Base-by-base conservation (phyloP, 2,888 invertebrate genomes). In the Calephelis perditalis region DNA sequence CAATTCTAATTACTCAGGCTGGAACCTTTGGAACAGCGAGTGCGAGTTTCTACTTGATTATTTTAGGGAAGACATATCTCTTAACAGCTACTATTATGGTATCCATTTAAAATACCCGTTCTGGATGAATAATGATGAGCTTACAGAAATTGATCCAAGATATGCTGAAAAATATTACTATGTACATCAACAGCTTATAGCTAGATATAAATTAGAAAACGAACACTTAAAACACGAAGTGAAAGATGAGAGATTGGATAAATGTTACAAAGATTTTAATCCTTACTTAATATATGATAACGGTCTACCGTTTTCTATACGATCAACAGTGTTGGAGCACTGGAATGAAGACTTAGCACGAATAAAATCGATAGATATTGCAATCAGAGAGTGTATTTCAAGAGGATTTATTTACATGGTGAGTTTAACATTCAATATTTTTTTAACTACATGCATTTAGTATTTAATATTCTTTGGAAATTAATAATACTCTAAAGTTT, bases 21-120 rank as follows among this genome's bases (percentile, higher is more conserved):
- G 91, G 92, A 92, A 92, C 71, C 64, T 90, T 78, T 73, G 79
- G 69, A 70, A 84, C 78, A 77, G 81, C 60, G 81, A 78, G 62
- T 84, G 86, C 59, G 92, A 92, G 66, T 85, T 90, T 67, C 82
- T 87, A 61, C 71, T 94, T 10, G 91, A 92, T 62, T 94, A 94
- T 71, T 94, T 93, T 71, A 91, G 91, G 65, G 94, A 94, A 83
- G 94, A 94, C 67, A 82, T 93, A 61, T 92, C 91, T 36, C 73
- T 94, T 10, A 94, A 93, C 72, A 81, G 88, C 56, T 93, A 90
- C 73, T 93, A 93, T 75, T 91, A 90, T 67, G 92, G 90, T 66
- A 78, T 91, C 67, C 91, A 93, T 68, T 73, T 91, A 52, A 77
- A 91, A 63, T 90, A 86, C 70, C 93, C 94, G 2, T 93, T 90